Percentiles rank a stretch among this genome's conserved stretches.
Evolutionary conservation across 2,888 invertebrate genomes (phyloP).

Genomic region (Opisthograptis luteolata): DNA sequence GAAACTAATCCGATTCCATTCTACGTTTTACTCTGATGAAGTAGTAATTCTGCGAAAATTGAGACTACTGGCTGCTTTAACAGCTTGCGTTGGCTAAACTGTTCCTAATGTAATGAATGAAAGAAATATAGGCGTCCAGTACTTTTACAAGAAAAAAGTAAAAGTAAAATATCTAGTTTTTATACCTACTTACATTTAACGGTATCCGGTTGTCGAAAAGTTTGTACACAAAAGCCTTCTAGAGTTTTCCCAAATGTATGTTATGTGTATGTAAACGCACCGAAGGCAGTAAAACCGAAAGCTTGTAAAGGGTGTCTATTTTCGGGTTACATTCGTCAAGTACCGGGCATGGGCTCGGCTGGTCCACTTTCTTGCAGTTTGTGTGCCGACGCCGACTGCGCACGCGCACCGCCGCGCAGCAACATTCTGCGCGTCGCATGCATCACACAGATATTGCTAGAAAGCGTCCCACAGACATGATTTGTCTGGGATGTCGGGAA

Average conservation of each 20-base stretch:
- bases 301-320: conserved; percentile 39
- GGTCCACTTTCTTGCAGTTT: conserved; percentile 70
- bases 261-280: conserved; percentile 6
- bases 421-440: conserved; percentile 52
- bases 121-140: no score
- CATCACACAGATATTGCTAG: conserved; percentile 68
- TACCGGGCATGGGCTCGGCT: conserved; percentile 45
- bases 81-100: no score
- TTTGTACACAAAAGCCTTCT: background rate
- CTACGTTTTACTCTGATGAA: no score
- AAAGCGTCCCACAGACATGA: conserved; percentile 59
- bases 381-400: conserved; percentile 49
- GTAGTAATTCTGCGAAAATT: no score
- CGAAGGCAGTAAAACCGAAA: conserved; percentile 4
- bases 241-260: conserved; percentile 1
- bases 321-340: conserved; percentile 38
- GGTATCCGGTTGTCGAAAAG: no score
- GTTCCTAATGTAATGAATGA: no score
- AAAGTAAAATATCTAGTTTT: no score
- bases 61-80: no score
- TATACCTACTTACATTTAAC: no score
- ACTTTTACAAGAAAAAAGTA: no score
- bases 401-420: conserved; percentile 46
- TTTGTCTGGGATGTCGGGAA: conserved; percentile 54
- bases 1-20: no score